Evolutionary conservation across 2,888 invertebrate genomes (phyloP).

Genomic region (Tetragonula carbonaria): DNA sequence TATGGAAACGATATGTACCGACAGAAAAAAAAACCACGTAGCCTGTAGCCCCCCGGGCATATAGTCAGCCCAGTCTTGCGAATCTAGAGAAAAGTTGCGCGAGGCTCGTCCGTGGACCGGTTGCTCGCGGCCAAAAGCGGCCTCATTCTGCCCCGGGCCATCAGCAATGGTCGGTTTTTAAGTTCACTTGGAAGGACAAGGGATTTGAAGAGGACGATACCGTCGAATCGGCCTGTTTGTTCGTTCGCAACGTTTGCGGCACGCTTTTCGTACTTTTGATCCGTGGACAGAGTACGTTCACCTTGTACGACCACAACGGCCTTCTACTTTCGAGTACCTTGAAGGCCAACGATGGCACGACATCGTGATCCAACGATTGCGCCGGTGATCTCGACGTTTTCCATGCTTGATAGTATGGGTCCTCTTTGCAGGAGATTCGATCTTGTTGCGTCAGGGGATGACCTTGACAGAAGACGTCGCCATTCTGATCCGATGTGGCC

Average conservation of each 20-base stretch:
- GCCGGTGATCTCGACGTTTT: slow-evolving; percentile 63
- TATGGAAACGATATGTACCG: slow-evolving; percentile 80
- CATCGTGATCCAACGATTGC: slow-evolving; percentile 81
- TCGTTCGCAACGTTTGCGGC: slow-evolving; percentile 62
- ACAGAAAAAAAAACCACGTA: slow-evolving; percentile 81
- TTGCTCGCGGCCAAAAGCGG: slow-evolving; percentile 76
- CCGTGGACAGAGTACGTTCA: slow-evolving; percentile 87
- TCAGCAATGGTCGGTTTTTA: slow-evolving; percentile 71
- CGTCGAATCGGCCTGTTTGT: slow-evolving; percentile 23
- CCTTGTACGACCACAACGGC: slow-evolving; percentile 83
- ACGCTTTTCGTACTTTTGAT: slow-evolving; percentile 87
- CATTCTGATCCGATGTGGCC: slow-evolving; percentile 6
- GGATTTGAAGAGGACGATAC: slow-evolving; percentile 39
- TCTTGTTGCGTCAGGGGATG: slow-evolving; percentile 36
- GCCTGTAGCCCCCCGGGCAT: slow-evolving; percentile 77
- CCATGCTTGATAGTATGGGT: slow-evolving; percentile 77
- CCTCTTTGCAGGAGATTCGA: slow-evolving; percentile 52
- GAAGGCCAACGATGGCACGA: slow-evolving; percentile 86
- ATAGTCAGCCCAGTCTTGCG: slow-evolving; percentile 77
- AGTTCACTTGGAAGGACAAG: slow-evolving; percentile 51
- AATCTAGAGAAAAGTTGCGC: slow-evolving; percentile 77
- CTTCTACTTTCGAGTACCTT: slow-evolving; percentile 83
- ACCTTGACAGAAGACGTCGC: slow-evolving; percentile 4
- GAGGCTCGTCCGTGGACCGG: slow-evolving; percentile 77
- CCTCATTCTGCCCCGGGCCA: slow-evolving; percentile 72